These are phyloP conservation scores for Troglohyphantes excavatus DNA, from an alignment of 2,888 invertebrate species.

Conservation along the genomic window DNA sequence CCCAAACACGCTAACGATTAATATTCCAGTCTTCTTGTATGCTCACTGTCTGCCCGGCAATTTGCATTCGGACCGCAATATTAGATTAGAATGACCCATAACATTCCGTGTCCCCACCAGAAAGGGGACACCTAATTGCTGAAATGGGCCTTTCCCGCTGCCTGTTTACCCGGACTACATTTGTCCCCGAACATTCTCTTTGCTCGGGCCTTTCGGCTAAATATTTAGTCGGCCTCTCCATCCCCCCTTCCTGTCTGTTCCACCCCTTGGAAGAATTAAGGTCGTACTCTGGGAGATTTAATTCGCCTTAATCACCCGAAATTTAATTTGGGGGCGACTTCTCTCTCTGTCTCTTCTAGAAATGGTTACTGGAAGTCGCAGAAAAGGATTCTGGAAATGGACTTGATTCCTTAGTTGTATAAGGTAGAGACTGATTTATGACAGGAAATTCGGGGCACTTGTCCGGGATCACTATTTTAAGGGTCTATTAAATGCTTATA, in stretches of 20 bases:
- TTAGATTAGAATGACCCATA: neutral
- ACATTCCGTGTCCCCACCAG: neutral
- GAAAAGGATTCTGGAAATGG: neutral
- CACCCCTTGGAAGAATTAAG: too few species aligned
- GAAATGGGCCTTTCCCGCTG: neutral
- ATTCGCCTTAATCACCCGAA: slow-evolving; percentile 1
- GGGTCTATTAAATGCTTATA: too few species aligned
- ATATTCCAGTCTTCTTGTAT: too few species aligned
- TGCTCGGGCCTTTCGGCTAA: neutral
- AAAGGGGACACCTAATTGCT: neutral
- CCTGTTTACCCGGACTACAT: neutral
- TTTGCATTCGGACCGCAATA: neutral
- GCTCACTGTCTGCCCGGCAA: neutral
- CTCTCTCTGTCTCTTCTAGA: neutral
- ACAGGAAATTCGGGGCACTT: too few species aligned
- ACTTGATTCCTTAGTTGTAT: too few species aligned
- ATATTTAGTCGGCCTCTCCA: neutral
- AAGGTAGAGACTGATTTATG: too few species aligned
- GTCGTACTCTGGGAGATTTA: neutral
- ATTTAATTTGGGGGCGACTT: neutral
- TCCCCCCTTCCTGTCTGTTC: too few species aligned
- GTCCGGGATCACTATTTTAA: too few species aligned
- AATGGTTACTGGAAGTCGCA: neutral
- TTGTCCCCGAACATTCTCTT: neutral
- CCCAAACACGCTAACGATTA: too few species aligned